Conservation (phyloP, 1,140 invertebrate genomes). For the Archegozetes longisetosus region DNA sequence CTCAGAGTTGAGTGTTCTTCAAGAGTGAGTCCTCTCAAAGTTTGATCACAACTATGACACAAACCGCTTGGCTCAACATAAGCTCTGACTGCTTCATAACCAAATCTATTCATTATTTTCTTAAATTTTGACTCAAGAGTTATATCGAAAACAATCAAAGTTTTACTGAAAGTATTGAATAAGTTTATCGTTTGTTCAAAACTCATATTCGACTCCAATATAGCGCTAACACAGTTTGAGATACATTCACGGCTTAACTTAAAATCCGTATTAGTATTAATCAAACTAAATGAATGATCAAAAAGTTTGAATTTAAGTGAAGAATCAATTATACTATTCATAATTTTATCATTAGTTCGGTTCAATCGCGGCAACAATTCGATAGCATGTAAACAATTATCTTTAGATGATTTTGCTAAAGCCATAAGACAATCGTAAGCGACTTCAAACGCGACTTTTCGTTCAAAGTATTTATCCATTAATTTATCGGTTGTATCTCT, state of each 20-base stretch:
- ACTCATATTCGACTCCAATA: not conserved
- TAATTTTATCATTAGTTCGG: not conserved
- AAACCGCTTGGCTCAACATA: not conserved
- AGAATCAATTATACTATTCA: not conserved
- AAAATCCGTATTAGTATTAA: not conserved
- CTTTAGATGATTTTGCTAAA: not conserved
- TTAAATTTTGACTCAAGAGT: not conserved
- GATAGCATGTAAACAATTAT: not conserved
- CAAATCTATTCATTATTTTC: not conserved
- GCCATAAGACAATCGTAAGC: not conserved
- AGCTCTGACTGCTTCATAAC: not conserved
- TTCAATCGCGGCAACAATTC: not conserved
- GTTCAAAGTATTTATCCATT: not conserved
- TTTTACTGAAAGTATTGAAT: not conserved
- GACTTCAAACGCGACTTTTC: not conserved
- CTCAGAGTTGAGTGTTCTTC: not conserved
- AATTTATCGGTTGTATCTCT: not conserved
- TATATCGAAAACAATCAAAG: not conserved
- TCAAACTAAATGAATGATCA: not conserved
- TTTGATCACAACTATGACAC: not conserved
- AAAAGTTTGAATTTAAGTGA: not conserved
- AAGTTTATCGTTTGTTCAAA: not conserved
- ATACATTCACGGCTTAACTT: not conserved
- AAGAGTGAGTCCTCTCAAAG: not conserved
- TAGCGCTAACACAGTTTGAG: not conserved